Evolutionary conservation across 2,888 invertebrate species (phyloP).

Genomic region (Lycia hirtaria): DNA sequence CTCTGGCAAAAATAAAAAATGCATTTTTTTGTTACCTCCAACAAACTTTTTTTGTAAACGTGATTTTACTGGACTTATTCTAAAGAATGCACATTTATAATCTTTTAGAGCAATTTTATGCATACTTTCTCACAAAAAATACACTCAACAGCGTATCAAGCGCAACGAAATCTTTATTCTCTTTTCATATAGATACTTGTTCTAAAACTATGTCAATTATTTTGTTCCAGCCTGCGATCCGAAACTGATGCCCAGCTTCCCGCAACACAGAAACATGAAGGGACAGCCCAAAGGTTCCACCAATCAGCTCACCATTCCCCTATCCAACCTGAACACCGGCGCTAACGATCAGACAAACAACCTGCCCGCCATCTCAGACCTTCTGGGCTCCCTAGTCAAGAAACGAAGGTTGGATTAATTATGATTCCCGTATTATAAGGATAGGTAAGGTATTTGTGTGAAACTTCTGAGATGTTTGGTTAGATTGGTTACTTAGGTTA

Average conservation of each 20-base stretch:
- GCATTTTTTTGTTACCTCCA: no score
- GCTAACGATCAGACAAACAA: slow-evolving; percentile 90
- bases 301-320: slow-evolving; percentile 75
- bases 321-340: slow-evolving; percentile 83
- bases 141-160: no score
- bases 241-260: slow-evolving; percentile 98
- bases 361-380: slow-evolving; percentile 92
- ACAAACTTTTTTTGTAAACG: no score
- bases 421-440: neutral
- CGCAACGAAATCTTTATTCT: no score
- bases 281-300: slow-evolving; percentile 66
- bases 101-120: no score
- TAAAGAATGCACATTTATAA: no score
- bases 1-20: no score
- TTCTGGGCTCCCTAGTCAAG: slow-evolving; percentile 92
- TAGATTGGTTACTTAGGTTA: no score
- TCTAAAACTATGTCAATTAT: no score
- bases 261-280: slow-evolving; percentile 96
- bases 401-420: slow-evolving; percentile 89
- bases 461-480: neutral
- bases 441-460: neutral
- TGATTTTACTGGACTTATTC: no score
- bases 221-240: slow-evolving; percentile 93
- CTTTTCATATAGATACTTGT: no score
- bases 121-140: no score